A percentile compares a stretch with the other conserved stretches of the same genome.
Conservation (phyloP, 1,140 invertebrate genomes). For the Macrocentrus cingulum region DNA sequence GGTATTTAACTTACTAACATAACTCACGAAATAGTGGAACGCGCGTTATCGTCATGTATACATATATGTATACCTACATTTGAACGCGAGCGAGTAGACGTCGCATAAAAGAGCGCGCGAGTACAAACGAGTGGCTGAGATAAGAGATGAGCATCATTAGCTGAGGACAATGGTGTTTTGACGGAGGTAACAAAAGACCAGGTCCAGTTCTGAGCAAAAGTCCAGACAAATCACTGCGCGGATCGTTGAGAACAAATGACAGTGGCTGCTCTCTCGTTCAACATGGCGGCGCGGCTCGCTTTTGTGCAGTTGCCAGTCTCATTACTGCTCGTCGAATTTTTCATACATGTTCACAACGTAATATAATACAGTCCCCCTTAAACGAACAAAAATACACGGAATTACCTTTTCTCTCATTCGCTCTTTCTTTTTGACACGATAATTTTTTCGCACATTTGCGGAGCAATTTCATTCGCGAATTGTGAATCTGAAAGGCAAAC, state of each 20-base stretch:
- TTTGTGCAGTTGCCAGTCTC: conserved; percentile 39
- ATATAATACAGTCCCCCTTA: not conserved
- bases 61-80: no score
- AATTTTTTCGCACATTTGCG: no score
- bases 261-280: conserved; percentile 42
- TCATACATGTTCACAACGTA: conserved; percentile 37
- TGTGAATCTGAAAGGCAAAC: conserved; percentile 1
- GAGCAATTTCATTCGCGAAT: not conserved
- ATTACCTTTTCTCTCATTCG: no score
- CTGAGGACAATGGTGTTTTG: conserved; percentile 51
- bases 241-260: conserved; percentile 54
- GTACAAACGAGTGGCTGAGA: conserved; percentile 4
- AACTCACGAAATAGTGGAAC: no score
- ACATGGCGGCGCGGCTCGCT: conserved; percentile 41
- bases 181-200: conserved; percentile 33
- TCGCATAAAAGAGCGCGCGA: not conserved
- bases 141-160: conserved; percentile 48
- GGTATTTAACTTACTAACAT: no score
- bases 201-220: no score
- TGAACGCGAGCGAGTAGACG: no score
- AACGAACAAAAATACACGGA: no score
- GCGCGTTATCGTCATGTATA: no score
- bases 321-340: conserved; percentile 54
- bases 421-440: no score
- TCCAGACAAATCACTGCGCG: conserved; percentile 51